phyloP scores from a whole-genome alignment of 2,113 vertebrate genomes.

The Lamprologus speciosus region DNA sequence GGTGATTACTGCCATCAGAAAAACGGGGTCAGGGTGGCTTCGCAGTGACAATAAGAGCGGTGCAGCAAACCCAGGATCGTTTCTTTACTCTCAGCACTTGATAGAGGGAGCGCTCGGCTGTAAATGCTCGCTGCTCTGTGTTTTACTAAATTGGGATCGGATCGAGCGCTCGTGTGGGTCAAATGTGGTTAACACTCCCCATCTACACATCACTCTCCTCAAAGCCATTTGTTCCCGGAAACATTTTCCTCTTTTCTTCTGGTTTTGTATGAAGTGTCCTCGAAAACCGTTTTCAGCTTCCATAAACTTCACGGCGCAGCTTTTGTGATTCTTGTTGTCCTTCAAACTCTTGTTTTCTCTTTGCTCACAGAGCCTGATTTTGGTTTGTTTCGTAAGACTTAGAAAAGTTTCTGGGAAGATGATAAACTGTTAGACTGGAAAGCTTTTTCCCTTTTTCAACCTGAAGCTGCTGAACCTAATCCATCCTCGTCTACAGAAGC shows the following conservation, averaged over 20 bases:
- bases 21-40: not conserved
- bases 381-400: not conserved
- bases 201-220: not conserved
- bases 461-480: not conserved
- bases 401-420: not conserved
- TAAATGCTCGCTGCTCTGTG: not conserved
- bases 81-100: not conserved
- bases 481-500: not conserved
- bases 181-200: not conserved
- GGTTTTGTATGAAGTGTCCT: not conserved
- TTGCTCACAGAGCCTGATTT: not conserved
- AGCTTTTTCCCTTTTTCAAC: not conserved
- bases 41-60: rapidly evolving
- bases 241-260: not conserved
- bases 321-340: not conserved
- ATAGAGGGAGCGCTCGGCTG: not conserved
- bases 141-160: conserved; percentile 16
- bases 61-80: not conserved
- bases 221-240: not conserved
- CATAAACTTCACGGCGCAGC: not conserved
- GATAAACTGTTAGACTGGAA: not conserved
- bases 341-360: not conserved
- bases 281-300: not conserved
- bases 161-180: not conserved
- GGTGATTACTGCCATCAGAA: not conserved